These are phyloP conservation scores for Petrosia ficiformis DNA, from an alignment of 37 sponge, comb jelly and placozoan genomes.

Conservation along the genomic window DNA sequence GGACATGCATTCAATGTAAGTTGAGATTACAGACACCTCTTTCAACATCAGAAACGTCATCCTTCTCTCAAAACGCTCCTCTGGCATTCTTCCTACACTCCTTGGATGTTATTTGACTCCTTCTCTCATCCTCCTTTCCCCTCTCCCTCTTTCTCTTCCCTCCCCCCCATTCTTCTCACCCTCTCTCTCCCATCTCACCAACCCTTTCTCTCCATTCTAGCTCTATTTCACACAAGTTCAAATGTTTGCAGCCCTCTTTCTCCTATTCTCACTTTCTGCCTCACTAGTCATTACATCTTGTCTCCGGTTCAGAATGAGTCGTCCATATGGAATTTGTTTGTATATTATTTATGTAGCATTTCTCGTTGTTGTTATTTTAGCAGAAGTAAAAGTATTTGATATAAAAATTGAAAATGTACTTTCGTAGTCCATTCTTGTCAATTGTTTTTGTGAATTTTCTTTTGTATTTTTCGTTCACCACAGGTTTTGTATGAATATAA, in stretches of 20 bases:
- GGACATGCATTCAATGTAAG: not conserved
- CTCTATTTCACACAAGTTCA: conserved; percentile 77
- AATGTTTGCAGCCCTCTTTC: conserved; percentile 74
- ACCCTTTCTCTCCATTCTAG: conserved; percentile 20
- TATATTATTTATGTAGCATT: conserved; percentile 68
- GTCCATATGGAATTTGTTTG: conserved; percentile 66
- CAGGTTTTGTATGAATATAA: too few species aligned
- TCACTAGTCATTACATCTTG: conserved; percentile 64
- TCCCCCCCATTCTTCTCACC: too few species aligned
- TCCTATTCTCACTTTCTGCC: conserved; percentile 55
- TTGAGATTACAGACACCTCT: too few species aligned
- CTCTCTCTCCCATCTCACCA: too few species aligned
- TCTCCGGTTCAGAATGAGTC: conserved; percentile 60
- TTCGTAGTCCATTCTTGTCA: not conserved
- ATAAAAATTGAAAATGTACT: conserved; percentile 10
- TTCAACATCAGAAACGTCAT: too few species aligned
- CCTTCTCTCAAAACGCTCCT: too few species aligned
- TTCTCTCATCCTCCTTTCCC: too few species aligned
- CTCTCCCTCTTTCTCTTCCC: too few species aligned
- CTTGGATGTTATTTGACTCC: too few species aligned
- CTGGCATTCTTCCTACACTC: too few species aligned
- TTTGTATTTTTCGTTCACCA: too few species aligned
- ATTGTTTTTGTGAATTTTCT: not conserved
- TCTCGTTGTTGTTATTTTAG: conserved; percentile 64
- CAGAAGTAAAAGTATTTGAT: conserved; percentile 56